Percentiles rank a stretch among this genome's conserved stretches.
Conservation (phyloP, 2,888 invertebrate genomes). For the Meteorus cinctellus region DNA sequence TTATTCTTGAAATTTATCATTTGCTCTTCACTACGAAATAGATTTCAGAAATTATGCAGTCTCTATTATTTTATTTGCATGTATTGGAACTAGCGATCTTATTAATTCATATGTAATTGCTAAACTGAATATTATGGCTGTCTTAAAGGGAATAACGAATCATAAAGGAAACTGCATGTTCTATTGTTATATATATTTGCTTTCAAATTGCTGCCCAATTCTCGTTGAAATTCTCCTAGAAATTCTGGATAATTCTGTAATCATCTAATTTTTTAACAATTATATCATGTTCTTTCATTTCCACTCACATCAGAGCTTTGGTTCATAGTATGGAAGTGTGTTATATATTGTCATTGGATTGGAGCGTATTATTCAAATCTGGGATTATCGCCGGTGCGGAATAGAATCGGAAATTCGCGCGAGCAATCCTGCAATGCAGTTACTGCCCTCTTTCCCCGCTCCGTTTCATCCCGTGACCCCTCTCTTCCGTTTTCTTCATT, state of each 20-base stretch:
- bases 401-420: slow-evolving; percentile 38
- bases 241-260: too few relatives aligned
- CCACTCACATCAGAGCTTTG: too few relatives aligned
- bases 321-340: background rate
- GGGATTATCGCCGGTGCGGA: slow-evolving; percentile 23
- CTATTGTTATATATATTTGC: too few relatives aligned
- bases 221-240: too few relatives aligned
- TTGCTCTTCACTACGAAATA: slow-evolving; percentile 12
- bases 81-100: background rate
- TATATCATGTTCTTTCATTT: background rate
- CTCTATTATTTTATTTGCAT: background rate
- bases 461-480: too few relatives aligned
- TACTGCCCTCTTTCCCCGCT: background rate
- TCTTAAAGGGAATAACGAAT: too few relatives aligned
- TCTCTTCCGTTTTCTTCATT: background rate
- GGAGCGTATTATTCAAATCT: slow-evolving; percentile 18
- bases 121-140: background rate
- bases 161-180: too few relatives aligned
- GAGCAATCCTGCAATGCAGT: slow-evolving; percentile 37
- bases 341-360: background rate
- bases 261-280: too few relatives aligned
- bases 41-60: slow-evolving; percentile 23
- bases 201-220: too few relatives aligned
- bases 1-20: slow-evolving; percentile 24
- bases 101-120: background rate